Conservation (phyloP, 2,797 vertebrate species). For the Melanogrammus aeglefinus region DNA sequence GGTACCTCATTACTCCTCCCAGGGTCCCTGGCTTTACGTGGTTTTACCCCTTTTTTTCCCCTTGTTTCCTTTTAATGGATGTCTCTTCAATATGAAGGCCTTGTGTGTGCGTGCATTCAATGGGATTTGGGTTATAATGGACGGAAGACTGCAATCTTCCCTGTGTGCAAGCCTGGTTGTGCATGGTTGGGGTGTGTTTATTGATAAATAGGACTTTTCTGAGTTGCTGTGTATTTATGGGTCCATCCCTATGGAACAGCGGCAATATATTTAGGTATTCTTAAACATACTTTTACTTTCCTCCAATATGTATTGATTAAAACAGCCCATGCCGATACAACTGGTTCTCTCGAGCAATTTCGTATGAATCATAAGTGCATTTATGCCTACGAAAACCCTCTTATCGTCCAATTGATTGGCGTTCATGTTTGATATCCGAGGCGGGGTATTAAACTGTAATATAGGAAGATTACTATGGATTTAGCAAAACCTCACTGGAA, state of each 20-base stretch:
- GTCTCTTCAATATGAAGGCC: not conserved
- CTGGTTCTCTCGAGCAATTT: too few species aligned
- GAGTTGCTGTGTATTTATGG: not conserved
- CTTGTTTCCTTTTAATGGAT: not conserved
- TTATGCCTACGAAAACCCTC: too few species aligned
- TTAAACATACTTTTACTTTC: not conserved
- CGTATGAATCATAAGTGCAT: too few species aligned
- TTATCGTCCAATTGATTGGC: too few species aligned
- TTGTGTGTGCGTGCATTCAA: not conserved
- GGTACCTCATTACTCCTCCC: not conserved
- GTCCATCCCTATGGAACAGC: not conserved
- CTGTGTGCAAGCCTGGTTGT: too few species aligned
- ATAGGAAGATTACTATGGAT: not conserved
- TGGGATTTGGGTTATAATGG: not conserved
- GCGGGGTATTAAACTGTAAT: not conserved
- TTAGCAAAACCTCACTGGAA: not conserved
- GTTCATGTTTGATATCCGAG: not conserved
- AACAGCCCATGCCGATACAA: not conserved
- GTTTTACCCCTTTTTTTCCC: not conserved
- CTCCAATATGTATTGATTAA: not conserved
- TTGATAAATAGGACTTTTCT: not conserved
- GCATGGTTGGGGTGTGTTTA: not conserved
- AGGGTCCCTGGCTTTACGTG: not conserved
- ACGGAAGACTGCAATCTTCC: too few species aligned
- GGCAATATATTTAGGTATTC: not conserved